phyloP scores from a whole-genome alignment of 2,113 vertebrate species.

The Tyrannus savana region DNA sequence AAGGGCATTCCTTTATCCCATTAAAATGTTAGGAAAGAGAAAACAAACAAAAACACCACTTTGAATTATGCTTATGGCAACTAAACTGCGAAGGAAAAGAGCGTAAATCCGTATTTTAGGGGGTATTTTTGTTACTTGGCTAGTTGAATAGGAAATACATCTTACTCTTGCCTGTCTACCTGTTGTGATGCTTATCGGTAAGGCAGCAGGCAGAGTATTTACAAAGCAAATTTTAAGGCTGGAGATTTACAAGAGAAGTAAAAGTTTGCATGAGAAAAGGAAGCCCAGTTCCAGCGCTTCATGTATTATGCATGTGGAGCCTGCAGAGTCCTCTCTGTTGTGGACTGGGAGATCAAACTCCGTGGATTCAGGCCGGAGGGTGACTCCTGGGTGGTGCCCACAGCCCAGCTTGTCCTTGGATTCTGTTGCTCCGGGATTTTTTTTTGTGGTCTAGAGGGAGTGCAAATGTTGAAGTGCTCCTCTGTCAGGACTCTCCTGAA shows the following conservation, averaged over 20 bases:
- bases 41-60: rapidly evolving
- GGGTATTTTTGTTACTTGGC: not conserved
- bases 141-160: not conserved
- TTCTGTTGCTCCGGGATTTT: not conserved
- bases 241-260: not conserved
- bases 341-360: not conserved
- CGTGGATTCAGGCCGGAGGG: not conserved
- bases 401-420: not conserved
- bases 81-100: not conserved
- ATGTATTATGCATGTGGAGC: not conserved
- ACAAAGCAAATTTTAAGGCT: not conserved
- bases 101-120: not conserved
- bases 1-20: not conserved
- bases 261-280: not conserved
- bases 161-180: not conserved
- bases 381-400: not conserved
- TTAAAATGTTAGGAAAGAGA: not conserved
- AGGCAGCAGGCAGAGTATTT: not conserved
- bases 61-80: not conserved
- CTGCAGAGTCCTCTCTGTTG: not conserved
- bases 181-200: rapidly evolving
- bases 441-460: not conserved
- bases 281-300: not conserved
- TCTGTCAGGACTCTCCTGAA: not conserved
- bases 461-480: not conserved